Evolutionary conservation across 2,113 vertebrate genomes (phyloP), one percentile per base, ranked within the genome.

Genomic region (Ammodytes marinus): DNA sequence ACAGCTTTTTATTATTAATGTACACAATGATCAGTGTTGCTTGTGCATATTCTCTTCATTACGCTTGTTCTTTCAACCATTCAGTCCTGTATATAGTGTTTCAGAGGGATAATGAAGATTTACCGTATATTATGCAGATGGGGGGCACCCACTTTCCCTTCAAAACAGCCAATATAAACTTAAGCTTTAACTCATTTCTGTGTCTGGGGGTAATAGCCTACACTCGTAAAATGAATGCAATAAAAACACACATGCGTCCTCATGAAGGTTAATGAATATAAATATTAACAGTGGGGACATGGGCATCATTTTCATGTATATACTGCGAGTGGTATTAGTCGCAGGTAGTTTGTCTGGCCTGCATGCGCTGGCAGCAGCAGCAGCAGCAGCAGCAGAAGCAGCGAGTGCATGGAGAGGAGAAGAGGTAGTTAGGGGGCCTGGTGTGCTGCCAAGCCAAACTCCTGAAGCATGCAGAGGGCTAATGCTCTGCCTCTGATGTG

Each of bases 371-470:
- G 85, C 79, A 84, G 88, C 83, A 27, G 27, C 27, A 27, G 27
- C 27, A 27, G 27, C 27, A 27, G 27, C 27, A 27, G 27, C 27
- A 27, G 27, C 27, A 27, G 27, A 1, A 27, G 27, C 27, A 78
- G 79, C 5, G 53, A 87, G 80, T 6, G 84, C 82, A 68, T 27
- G 27, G 27, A 27, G 27, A 27, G 58, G 77, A 79, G 82, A 84
- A 82, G 88, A 91, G 88, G 92, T 91, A 93, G 94, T 95, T 94
- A 94, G 84, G 80, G 83, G 27, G 1, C 85, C 93, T 95, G 94
- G 95, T 91, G 80, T 86, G 74, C 90, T 91, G 94, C 95, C 94
- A 95, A 95, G 93, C 85, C 88, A 94, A 95, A 95, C 95, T 94
- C 89, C 85, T 92, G 91, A 88, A 94, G 92, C 93, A 93, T 94